Evolutionary conservation across 23 tunicate genomes (phyloP).

Genomic region (Ciona savignyi): DNA sequence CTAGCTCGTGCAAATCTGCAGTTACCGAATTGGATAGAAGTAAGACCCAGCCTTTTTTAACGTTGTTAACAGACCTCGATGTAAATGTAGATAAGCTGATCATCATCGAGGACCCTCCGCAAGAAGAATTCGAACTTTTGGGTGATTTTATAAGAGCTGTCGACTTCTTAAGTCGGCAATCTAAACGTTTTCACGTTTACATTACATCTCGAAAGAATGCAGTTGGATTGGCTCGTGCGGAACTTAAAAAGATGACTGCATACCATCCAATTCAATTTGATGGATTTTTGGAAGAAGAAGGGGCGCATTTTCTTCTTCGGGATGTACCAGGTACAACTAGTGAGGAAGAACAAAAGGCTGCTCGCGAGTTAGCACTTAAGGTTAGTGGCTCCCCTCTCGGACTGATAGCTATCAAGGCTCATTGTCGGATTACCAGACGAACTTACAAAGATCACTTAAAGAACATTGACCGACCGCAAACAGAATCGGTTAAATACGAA

Average conservation of each 20-base stretch:
- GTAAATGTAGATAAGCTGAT: slow-evolving; percentile 7
- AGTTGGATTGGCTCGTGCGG: not conserved
- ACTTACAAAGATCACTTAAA: slow-evolving; percentile 11
- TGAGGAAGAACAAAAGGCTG: slow-evolving; percentile 7
- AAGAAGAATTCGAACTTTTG: not conserved
- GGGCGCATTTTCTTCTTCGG: slow-evolving; percentile 22
- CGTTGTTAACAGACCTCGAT: not conserved
- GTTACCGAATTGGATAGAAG: not conserved
- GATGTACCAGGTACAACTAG: not conserved
- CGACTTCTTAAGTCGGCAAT: too few species aligned
- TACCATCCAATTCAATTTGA: too few species aligned
- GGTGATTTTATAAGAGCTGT: slow-evolving; percentile 2
- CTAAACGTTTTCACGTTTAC: slow-evolving; percentile 4
- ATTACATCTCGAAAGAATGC: slow-evolving; percentile 11
- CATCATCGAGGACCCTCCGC: slow-evolving; percentile 9
- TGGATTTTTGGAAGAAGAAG: slow-evolving; percentile 25
- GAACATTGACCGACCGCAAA: not conserved
- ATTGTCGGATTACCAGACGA: not conserved
- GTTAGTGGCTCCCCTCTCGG: slow-evolving; percentile 7
- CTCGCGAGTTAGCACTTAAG: not conserved
- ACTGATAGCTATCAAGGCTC: not conserved
- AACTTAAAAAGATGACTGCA: too few species aligned
- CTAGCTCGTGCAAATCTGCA: too few species aligned
- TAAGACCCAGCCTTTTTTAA: not conserved
- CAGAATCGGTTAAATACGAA: not conserved